Evolutionary conservation across 2,113 vertebrate species (phyloP), one percentile per base, ranked within the genome.

Genomic region (Rhizomys pruinosus): DNA sequence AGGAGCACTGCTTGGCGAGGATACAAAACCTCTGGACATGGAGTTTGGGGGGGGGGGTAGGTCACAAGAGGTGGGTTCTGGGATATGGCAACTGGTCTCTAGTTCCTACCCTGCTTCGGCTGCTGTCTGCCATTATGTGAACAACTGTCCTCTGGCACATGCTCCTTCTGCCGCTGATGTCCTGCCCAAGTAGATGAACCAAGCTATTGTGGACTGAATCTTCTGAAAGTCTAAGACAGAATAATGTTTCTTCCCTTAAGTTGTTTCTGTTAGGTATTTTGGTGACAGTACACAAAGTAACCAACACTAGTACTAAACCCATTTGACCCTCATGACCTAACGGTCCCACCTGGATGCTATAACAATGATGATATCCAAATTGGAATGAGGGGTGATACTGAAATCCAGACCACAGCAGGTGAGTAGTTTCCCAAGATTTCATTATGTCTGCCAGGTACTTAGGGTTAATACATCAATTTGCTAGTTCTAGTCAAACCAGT

Each of bases 381-480:
- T 22, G 11, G 20, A 29, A 68, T 3, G 9, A 32, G 13, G 23
- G 57, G n/a, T 42, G n/a, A 12, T 44, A 23, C 16, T 16, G 9
- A 44, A 17, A 37, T 29, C 25, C 2, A 68, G 78, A 89, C 39
- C 37, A 84, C 17, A 42, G n/a, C 16, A n/a, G 61, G 29, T 9
- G 2, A 66, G 4, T 4, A 0, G 9, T 7, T 57, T 5, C 81
- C 42, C 68, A 12, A 4, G 0, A 7, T 1, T 23, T 84, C 29
- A 34, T 74, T 9, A 57, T 15, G 37, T 37, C 59, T 12, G 34
- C 47, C 69, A 63, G 42, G 52, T 2, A 32, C 20, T 2, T 15
- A 12, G 37, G 42, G 59, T 22, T n/a, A 42, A 78, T 7, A n/a
- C 25, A 39, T n/a, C 61, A 3, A 44, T 2, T 74, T 44, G 37